These are phyloP conservation scores for Xiphophorus couchianus DNA, from an alignment of 2,113 vertebrate species.

Conservation along the genomic window DNA sequence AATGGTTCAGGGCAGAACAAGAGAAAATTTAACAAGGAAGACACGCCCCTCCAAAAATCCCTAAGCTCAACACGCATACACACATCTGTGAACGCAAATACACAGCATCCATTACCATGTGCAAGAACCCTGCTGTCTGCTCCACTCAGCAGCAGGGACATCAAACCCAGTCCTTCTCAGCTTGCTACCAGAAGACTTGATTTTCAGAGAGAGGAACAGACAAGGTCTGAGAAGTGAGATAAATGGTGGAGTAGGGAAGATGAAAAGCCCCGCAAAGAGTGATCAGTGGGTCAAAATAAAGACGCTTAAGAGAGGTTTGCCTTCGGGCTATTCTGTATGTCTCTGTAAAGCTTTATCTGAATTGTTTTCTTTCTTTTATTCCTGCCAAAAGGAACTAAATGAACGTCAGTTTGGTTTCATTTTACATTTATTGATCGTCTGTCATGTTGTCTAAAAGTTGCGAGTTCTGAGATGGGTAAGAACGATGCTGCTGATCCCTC, in stretches of 20 bases:
- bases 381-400: slow-evolving; percentile 17
- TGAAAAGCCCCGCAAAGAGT: slow-evolving; percentile 55
- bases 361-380: slow-evolving; percentile 27
- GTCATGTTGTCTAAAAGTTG: slow-evolving; percentile 51
- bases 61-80: slow-evolving; percentile 12
- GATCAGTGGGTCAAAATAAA: slow-evolving; percentile 54
- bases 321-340: slow-evolving; percentile 35
- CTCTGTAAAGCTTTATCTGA: slow-evolving; percentile 42
- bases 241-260: slow-evolving; percentile 61
- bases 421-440: slow-evolving; percentile 61
- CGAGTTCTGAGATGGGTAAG: slow-evolving; percentile 42
- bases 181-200: slow-evolving; percentile 48
- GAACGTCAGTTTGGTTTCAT: slow-evolving; percentile 45
- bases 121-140: slow-evolving; percentile 57
- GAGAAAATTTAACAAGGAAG: slow-evolving; percentile 40
- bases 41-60: slow-evolving; percentile 21
- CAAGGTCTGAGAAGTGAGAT: slow-evolving; percentile 66
- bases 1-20: slow-evolving; percentile 32
- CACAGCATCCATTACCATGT: slow-evolving; percentile 43
- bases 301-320: slow-evolving; percentile 47
- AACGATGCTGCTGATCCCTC: slow-evolving; percentile 46
- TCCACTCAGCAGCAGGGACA: slow-evolving; percentile 55
- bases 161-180: slow-evolving; percentile 49
- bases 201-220: slow-evolving; percentile 56
- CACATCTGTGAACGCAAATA: slow-evolving; percentile 26